These are phyloP conservation scores for Nymphalis c-album DNA, from an alignment of 2,888 invertebrate species.

Conservation along the genomic window DNA sequence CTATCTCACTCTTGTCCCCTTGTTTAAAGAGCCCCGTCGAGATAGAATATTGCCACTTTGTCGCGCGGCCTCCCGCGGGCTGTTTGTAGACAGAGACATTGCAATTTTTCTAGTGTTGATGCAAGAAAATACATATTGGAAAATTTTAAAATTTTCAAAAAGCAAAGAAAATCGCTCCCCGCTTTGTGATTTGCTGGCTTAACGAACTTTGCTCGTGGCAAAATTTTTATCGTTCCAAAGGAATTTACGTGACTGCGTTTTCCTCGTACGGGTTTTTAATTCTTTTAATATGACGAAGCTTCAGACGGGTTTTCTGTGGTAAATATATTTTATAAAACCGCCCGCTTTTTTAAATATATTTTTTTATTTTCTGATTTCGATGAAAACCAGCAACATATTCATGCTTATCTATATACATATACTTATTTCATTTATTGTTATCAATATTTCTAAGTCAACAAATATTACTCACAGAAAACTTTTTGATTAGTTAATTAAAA, in stretches of 20 bases:
- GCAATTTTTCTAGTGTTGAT: slow-evolving; percentile 68
- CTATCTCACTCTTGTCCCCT: slow-evolving; percentile 66
- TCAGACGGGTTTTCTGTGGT: slow-evolving; percentile 16
- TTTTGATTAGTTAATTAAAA: no score
- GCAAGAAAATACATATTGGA: slow-evolving; percentile 59
- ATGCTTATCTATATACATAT: no score
- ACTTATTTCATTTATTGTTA: no score
- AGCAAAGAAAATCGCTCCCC: slow-evolving; percentile 43
- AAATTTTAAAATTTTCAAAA: slow-evolving; percentile 58
- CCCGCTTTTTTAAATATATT: background rate
- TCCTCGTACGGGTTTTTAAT: slow-evolving; percentile 25
- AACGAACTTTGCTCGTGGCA: slow-evolving; percentile 42
- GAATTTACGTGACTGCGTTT: slow-evolving; percentile 27
- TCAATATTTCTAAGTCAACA: no score
- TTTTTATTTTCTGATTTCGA: background rate
- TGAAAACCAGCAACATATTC: no score
- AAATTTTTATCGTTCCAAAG: slow-evolving; percentile 35
- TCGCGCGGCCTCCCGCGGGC: slow-evolving; percentile 74
- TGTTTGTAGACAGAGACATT: slow-evolving; percentile 71
- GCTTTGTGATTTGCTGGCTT: slow-evolving; percentile 42
- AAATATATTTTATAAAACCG: slow-evolving; percentile 14
- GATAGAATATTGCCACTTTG: slow-evolving; percentile 81
- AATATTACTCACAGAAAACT: no score
- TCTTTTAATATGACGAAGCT: slow-evolving; percentile 26
- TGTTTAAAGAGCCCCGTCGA: slow-evolving; percentile 79